These are phyloP conservation scores for Phoxinus phoxinus DNA, from an alignment of 2,113 vertebrate species.

Conservation along the genomic window DNA sequence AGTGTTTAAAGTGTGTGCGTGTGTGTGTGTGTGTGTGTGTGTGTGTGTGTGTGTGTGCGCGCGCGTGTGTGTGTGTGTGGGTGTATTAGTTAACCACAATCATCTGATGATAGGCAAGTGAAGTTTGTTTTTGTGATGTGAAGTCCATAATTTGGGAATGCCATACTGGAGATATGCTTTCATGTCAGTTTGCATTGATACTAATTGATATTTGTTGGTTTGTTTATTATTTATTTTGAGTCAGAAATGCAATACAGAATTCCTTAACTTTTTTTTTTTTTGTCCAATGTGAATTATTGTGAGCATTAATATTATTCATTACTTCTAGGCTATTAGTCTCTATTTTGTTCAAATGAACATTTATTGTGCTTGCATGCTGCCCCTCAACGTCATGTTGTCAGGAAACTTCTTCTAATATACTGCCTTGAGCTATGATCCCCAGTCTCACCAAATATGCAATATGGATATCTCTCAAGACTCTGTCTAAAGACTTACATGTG, in stretches of 20 bases:
- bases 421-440: conserved; percentile 24
- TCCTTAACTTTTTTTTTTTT: neutral
- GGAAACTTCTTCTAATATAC: neutral
- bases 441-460: neutral
- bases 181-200: neutral
- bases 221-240: neutral
- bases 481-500: neutral
- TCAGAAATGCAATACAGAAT: neutral
- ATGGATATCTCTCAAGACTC: neutral
- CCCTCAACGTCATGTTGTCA: neutral
- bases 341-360: neutral
- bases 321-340: neutral
- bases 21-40: neutral
- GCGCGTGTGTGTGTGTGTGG: neutral
- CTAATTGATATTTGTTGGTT: neutral
- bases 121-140: conserved; percentile 36
- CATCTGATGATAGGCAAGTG: conserved; percentile 9
- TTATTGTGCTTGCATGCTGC: neutral
- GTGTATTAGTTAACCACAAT: neutral
- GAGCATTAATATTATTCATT: neutral
- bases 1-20: neutral
- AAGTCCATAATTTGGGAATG: neutral
- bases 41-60: neutral
- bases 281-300: too few relatives aligned
- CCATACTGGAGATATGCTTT: neutral